A percentile compares a stretch with the other conserved stretches of the same genome.
phyloP scores from a whole-genome alignment of 2,888 invertebrate species.

The Ischnura elegans region DNA sequence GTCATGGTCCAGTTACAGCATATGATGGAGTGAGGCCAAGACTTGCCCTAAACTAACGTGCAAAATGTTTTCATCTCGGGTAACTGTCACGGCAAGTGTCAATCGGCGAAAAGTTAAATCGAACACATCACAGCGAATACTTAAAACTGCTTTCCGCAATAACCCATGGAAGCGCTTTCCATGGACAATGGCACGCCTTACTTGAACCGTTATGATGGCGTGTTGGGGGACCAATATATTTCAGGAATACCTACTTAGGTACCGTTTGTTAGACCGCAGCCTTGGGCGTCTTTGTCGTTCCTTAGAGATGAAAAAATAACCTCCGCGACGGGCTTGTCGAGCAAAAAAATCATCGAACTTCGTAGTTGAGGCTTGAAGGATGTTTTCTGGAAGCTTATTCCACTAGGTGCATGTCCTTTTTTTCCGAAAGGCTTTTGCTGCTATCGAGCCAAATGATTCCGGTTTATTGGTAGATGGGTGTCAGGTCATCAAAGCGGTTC shows the following conservation, averaged over 20 bases:
- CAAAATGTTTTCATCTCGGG: too few relatives aligned
- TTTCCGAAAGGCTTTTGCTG: not conserved
- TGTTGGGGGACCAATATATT: not conserved
- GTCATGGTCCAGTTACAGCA: too few relatives aligned
- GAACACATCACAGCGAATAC: too few relatives aligned
- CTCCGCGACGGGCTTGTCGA: not conserved
- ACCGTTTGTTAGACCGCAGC: slow-evolving; percentile 7
- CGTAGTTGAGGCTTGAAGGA: not conserved
- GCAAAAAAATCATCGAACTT: not conserved
- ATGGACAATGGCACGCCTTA: not conserved
- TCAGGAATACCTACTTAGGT: not conserved
- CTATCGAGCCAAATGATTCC: not conserved
- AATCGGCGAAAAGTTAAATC: too few relatives aligned
- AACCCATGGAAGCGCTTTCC: not conserved
- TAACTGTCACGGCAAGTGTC: too few relatives aligned
- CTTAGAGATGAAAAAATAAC: not conserved
- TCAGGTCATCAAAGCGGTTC: not conserved
- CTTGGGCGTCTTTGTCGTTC: not conserved
- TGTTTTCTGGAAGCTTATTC: not conserved
- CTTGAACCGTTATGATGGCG: not conserved
- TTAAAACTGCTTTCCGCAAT: too few relatives aligned
- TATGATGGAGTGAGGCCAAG: too few relatives aligned
- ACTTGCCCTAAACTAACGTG: too few relatives aligned
- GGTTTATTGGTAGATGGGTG: not conserved
- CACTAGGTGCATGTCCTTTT: not conserved